phyloP scores from a whole-genome alignment of 2,797 vertebrate genomes.

The Argyrosomus regius region DNA sequence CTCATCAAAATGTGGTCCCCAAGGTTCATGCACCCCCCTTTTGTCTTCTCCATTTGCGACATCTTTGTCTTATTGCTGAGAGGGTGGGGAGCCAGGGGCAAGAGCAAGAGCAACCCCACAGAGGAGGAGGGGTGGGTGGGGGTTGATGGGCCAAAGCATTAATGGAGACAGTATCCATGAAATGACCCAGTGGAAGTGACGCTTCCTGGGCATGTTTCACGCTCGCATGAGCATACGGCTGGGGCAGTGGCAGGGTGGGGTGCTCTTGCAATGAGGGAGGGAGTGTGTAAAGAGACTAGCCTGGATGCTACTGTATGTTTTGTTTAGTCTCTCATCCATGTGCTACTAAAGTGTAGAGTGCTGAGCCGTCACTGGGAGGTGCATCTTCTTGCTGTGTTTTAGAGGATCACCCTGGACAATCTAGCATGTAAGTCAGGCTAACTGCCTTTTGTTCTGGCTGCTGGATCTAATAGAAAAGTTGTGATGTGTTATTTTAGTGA shows the following conservation, averaged over 20 bases:
- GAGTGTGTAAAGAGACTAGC: conserved; percentile 57
- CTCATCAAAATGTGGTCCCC: conserved; percentile 80
- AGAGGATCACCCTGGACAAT: conserved; percentile 49
- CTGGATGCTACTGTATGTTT: conserved; percentile 75
- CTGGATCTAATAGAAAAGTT: conserved; percentile 39
- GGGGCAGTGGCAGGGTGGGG: conserved; percentile 65
- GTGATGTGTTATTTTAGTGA: conserved; percentile 25
- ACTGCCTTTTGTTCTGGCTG: conserved; percentile 18
- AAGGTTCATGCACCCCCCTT: conserved; percentile 64
- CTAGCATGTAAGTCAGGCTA: conserved; percentile 69
- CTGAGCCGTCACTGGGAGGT: conserved; percentile 58
- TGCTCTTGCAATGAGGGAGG: conserved; percentile 54
- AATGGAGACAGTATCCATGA: conserved; percentile 77
- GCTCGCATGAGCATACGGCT: conserved; percentile 76
- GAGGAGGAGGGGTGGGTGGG: conserved; percentile 12
- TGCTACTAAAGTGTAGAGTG: conserved; percentile 59
- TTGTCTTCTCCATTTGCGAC: conserved; percentile 79
- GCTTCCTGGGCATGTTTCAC: conserved; percentile 79
- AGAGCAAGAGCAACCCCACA: conserved; percentile 63
- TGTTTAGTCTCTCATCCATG: conserved; percentile 76
- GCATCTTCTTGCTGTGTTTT: conserved; percentile 36
- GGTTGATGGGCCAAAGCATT: conserved; percentile 57
- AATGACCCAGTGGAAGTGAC: conserved; percentile 81
- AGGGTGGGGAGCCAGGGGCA: conserved; percentile 73
- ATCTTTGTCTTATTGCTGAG: conserved; percentile 80